A percentile compares a stretch with the other conserved stretches of the same genome.
Conservation (phyloP, 2,797 vertebrate species). For the Gymnoscopelus microlampas region DNA sequence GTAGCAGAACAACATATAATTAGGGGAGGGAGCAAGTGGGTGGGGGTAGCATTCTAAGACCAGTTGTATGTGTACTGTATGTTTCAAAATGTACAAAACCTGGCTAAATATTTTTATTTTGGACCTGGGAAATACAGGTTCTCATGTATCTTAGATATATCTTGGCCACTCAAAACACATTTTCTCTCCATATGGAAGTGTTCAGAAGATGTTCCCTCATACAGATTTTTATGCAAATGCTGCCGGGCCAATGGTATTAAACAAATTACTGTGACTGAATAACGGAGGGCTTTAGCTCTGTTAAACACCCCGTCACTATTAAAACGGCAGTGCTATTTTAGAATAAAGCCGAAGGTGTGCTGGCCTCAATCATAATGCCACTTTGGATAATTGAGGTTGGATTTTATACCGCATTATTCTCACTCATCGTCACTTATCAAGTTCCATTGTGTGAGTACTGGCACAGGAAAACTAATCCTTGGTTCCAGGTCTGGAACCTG, state of each 20-base stretch:
- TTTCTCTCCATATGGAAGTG: too few species aligned
- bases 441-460: constrained; percentile 18
- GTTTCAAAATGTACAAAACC: too few species aligned
- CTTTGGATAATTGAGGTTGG: constrained; percentile 38
- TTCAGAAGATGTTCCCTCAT: not conserved
- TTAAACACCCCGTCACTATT: not conserved
- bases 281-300: not conserved
- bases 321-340: constrained; percentile 8
- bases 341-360: constrained; percentile 20
- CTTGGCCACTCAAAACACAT: too few species aligned
- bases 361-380: constrained; percentile 28
- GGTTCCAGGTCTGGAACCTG: constrained; percentile 7
- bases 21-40: too few species aligned
- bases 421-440: too few species aligned
- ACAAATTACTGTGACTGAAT: constrained; percentile 12
- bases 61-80: too few species aligned
- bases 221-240: constrained; percentile 4
- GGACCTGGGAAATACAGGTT: too few species aligned
- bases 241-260: constrained; percentile 7
- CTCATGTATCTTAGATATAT: too few species aligned
- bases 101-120: too few species aligned
- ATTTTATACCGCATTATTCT: constrained; percentile 10
- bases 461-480: not conserved
- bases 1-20: too few species aligned
- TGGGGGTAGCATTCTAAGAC: too few species aligned